Conservation (phyloP, 2,113 vertebrate genomes). For the Stegostoma tigrinum region DNA sequence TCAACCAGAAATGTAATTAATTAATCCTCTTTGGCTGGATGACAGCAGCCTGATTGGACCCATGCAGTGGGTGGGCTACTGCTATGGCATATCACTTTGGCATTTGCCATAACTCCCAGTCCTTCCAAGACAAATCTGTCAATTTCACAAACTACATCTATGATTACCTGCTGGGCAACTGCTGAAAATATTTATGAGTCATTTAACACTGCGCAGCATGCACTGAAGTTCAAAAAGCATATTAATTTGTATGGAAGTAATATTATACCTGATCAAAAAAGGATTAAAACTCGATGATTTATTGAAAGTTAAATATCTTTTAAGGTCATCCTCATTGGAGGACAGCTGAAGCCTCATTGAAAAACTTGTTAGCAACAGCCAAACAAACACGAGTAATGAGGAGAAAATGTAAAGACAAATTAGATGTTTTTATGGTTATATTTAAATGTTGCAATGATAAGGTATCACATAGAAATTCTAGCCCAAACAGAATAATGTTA, state of each 20-base stretch:
- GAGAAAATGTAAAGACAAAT: neutral
- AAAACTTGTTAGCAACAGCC: neutral
- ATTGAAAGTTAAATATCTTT: neutral
- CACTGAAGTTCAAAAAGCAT: conserved; percentile 1
- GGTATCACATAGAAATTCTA: neutral
- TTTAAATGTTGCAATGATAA: neutral
- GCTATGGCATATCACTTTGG: neutral
- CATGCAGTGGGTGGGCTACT: neutral
- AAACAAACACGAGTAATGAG: neutral
- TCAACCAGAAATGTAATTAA: conserved; percentile 10
- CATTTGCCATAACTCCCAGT: neutral
- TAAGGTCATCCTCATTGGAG: neutral
- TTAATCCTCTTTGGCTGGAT: conserved; percentile 17
- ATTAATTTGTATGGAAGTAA: neutral
- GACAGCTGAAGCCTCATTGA: no score
- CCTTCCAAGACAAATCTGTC: neutral
- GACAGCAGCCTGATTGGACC: conserved; percentile 15
- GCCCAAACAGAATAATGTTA: neutral
- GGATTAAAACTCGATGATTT: neutral
- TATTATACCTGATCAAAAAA: neutral
- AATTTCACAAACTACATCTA: neutral
- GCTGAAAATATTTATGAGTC: neutral
- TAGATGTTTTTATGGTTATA: neutral
- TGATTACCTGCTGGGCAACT: conserved; percentile 4
- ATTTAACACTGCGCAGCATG: conserved; percentile 12